Evolutionary conservation across 2,888 invertebrate genomes (phyloP), one percentile per base, ranked within the genome.

Genomic region (Heliconius charithonia): DNA sequence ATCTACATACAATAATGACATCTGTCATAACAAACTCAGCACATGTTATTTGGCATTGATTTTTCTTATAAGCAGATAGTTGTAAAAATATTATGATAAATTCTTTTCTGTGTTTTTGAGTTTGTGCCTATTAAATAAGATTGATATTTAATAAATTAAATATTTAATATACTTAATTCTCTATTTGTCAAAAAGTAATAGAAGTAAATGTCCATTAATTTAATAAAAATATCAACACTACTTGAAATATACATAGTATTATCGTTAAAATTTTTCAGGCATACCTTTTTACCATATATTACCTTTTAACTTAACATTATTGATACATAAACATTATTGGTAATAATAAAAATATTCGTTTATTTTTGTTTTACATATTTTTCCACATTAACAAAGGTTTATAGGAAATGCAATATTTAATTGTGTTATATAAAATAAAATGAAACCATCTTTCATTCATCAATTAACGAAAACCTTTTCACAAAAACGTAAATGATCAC

Each of bases 1-100:
- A 72, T 72, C 22, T 32, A 72, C 13, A 56, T 32, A 56, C 32
- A 29, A 56, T 29, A 45, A 56, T 72, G 71, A 72, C 71, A 72
- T 32, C 56, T 72, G 71, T 72, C 71, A 72, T 72, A 72, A 72
- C 71, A 72, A 72, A 72, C 71, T 69, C 41, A 32, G n/a, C 71
- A 72, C 56, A 72, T 72, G 56, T 29, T 72, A 32, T 72, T 72
- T 32, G 56, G 71, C 71, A 56, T 56, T 72, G 56, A 72, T 72
- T 72, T 45, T 72, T 56, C 32, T 56, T 72, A 72, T 72, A 32
- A 72, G 56, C 56, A 72, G 51, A 29, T 3, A 56, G n/a, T 59
- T 32, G 25, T 41, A n/a, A 2, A n/a, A 37, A 69, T 69, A 41
- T 69, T 41, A 25, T 13, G 67, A 41, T 69, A 41, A 6, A 41